A percentile compares a stretch with the other conserved stretches of the same genome.
These are phyloP conservation scores for Meloidogyne hapla DNA, from an alignment of 1,140 invertebrate species.

Conservation along the genomic window DNA sequence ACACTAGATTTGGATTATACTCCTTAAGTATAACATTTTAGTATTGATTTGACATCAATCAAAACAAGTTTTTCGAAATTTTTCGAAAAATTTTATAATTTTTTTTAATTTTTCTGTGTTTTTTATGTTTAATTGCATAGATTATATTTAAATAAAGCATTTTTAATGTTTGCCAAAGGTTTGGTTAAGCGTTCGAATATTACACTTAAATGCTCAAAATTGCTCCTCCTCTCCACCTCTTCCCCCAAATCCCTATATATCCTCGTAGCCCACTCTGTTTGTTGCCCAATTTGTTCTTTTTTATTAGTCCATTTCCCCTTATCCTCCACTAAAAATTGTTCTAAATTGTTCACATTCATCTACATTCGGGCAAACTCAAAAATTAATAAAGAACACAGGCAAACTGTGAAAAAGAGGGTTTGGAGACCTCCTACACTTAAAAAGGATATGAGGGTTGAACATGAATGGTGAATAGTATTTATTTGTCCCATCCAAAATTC, in stretches of 20 bases:
- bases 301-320: not conserved
- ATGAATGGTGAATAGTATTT: not conserved
- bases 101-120: too few relatives aligned
- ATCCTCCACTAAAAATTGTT: not conserved
- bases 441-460: not conserved
- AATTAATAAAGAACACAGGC: not conserved
- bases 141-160: not conserved
- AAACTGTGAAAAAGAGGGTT: not conserved
- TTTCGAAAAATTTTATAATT: too few relatives aligned
- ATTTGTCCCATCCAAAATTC: not conserved
- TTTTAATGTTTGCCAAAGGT: not conserved
- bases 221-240: not conserved
- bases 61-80: too few relatives aligned
- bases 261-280: not conserved
- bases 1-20: too few relatives aligned
- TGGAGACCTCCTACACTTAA: not conserved
- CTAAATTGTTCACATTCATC: not conserved
- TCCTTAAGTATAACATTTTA: too few relatives aligned
- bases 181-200: not conserved
- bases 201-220: conserved; percentile 3
- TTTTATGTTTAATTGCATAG: too few relatives aligned
- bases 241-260: not conserved
- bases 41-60: too few relatives aligned
- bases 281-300: conserved; percentile 1
- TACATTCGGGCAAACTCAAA: not conserved